Conservation (phyloP, 1,140 invertebrate species). For the Drosophila insularis region DNA sequence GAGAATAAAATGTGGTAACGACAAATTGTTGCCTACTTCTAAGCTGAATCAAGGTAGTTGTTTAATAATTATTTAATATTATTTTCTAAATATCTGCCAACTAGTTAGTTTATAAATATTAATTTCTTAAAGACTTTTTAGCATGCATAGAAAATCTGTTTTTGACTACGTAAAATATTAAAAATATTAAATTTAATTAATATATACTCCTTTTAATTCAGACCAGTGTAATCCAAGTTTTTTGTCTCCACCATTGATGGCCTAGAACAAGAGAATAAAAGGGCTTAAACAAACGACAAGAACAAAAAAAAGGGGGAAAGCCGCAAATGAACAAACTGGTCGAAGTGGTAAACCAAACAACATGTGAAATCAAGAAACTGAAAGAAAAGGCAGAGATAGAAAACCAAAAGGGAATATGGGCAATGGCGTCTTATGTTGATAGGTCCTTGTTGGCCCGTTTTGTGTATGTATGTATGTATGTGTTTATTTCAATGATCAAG, state of each 20-base stretch:
- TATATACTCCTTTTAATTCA: background rate
- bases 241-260: conserved; percentile 13
- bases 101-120: too few relatives aligned
- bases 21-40: background rate
- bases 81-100: too few relatives aligned
- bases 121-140: too few relatives aligned
- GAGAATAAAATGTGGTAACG: background rate
- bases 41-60: background rate
- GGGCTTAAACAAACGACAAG: background rate
- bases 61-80: too few relatives aligned
- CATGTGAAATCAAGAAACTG: conserved; percentile 13
- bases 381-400: conserved; percentile 36
- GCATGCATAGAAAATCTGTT: background rate
- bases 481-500: conserved; percentile 57
- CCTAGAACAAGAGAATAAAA: conserved; percentile 37
- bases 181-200: background rate
- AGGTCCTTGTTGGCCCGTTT: background rate
- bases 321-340: conserved; percentile 29
- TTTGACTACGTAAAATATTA: background rate
- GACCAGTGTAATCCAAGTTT: conserved; percentile 22
- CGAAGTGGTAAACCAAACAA: conserved; percentile 54
- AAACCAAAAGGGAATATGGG: conserved; percentile 22
- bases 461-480: background rate
- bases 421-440: conserved; percentile 35
- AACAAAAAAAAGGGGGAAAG: conserved; percentile 19